Evolutionary conservation across 2,113 vertebrate genomes (phyloP), one percentile per base, ranked within the genome.

Genomic region (Lasiurus borealis): DNA sequence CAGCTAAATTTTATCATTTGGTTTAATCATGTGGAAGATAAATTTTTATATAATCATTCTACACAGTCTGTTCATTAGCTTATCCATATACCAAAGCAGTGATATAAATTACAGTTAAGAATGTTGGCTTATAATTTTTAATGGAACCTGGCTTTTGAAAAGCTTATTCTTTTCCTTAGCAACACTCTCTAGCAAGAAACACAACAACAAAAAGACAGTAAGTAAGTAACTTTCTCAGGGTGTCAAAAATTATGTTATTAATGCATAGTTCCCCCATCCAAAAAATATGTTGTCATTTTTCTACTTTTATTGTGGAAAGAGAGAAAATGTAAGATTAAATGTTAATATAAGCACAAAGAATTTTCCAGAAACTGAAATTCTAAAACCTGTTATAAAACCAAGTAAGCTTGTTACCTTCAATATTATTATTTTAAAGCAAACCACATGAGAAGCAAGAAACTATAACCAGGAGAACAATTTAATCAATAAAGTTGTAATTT

Each of bases 221-320:
- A 85, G 78, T 52, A 93, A 71, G 48, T 80, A 95, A 36, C 27
- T 84, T 87, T 18, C 25, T 85, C 66, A 62, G 27, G 23, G 19
- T 92, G 7, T 85, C 23, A 88, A 90, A 78, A 92, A 64, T 77
- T 89, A 69, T 44, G 36, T 76, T 59, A 85, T 54, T 95, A 82
- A 34, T 73, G 11, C 34, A 92, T 0, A 34, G 50, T 57, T 6
- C 3, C 13, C 14, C 4, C 6, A 44, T 4, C 15, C 8, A 18
- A 10, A 10, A 90, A 85, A 19, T 48, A 69, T 3, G 59, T 48
- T 59, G 3, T 68, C 48, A 81, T 68, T 80, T 80, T 59, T 85
- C n/a, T 18, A 81, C 34, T 93, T 96, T 91, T 95, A 95, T 66
- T 87, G 92, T 29, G 23, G 44, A 19, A 94, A 69, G 27, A 82